Evolutionary conservation across 2,797 vertebrate genomes (phyloP), one percentile per base, ranked within the genome.

Genomic region (Monodelphis domestica): DNA sequence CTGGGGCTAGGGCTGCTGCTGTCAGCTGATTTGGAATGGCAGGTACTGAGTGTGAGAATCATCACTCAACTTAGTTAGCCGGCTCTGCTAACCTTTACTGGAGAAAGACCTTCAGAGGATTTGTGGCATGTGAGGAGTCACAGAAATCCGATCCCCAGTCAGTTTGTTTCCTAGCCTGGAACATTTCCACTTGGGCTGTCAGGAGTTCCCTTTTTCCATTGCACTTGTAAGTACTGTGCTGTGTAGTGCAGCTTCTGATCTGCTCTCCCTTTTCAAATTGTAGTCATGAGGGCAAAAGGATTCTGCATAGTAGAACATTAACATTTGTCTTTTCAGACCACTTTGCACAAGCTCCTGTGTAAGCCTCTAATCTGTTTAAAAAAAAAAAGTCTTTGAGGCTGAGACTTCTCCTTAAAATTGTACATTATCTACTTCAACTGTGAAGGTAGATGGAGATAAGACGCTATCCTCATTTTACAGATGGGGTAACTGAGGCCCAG

Each of bases 1-100:
- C 93, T 50, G 54, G 50, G 30, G 53, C 88, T 52, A 52, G 59
- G 92, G 94, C 94, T 53, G 53, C 92, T 55, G 51, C 88, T 95
- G 54, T 92, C 54, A 51, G n/a, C 84, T 94, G 57, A 93, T 90
- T 96, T 94, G 91, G 91, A 94, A n/a, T 92, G n/a, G 91, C 6
- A 50, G 17, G 95, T 95, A 93, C 53, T 54, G n/a, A 24, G 14
- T 26, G 56, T 95, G 63, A 92, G 95, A 88, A 91, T 91, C 93
- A 14, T 29, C 4, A 55, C 11, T 91, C 89, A 94, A 90, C 95
- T 95, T 97, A 87, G 95, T 94, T 95, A 97, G 94, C 94, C 94
- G 91, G 57, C 96, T 89, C 91, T 53, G 56, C 0, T 92, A 56
- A 33, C 92, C 87, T 97, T 89, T 28, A 0, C 88, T 54, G 91